Evolutionary conservation across 2,113 vertebrate genomes (phyloP).

Genomic region (Dendrocopos noguchii): DNA sequence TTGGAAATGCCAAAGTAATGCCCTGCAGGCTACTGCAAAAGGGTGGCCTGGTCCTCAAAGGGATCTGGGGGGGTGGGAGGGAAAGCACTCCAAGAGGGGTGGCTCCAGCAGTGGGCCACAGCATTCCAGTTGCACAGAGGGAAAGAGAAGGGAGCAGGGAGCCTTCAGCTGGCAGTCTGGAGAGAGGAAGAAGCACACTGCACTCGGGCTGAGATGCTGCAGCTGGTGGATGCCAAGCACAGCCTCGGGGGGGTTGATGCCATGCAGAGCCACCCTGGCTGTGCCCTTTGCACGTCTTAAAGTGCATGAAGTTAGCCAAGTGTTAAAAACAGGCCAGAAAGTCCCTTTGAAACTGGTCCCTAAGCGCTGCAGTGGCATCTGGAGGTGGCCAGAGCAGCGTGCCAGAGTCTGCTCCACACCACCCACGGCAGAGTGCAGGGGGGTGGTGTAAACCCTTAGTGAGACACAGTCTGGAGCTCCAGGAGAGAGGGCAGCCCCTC

Average conservation of each 20-base stretch:
- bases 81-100: background rate
- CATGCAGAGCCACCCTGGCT: constrained; percentile 43
- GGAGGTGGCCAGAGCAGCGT: background rate
- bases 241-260: constrained; percentile 11
- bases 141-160: background rate
- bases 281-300: constrained; percentile 74
- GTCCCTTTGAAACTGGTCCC: constrained; percentile 65
- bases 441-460: background rate
- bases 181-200: constrained; percentile 7
- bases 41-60: constrained; percentile 25
- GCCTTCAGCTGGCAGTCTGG: constrained; percentile 14
- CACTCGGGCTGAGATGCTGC: background rate
- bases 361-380: constrained; percentile 58
- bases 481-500: background rate
- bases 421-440: background rate
- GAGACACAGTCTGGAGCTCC: background rate
- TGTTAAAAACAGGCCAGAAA: constrained; percentile 49
- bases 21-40: constrained; percentile 51
- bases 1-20: constrained; percentile 44
- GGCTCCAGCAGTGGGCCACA: background rate
- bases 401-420: background rate
- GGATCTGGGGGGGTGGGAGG: background rate
- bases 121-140: constrained; percentile 11
- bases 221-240: constrained; percentile 31
- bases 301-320: constrained; percentile 69